Evolutionary conservation across 2,888 invertebrate genomes (phyloP), one percentile per base, ranked within the genome.

Genomic region (Ecliptopera silaceata): DNA sequence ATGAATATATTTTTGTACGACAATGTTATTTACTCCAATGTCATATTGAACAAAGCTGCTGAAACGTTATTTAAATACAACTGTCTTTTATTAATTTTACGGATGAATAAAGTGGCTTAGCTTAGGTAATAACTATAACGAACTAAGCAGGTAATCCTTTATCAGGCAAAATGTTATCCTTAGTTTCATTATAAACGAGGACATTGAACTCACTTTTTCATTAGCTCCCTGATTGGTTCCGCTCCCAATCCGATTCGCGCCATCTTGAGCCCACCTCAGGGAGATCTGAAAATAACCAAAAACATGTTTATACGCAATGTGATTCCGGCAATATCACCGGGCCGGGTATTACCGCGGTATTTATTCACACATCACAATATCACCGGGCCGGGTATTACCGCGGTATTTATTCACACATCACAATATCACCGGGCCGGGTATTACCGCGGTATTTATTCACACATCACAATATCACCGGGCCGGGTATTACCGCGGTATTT

Each of bases 391-490:
- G 26, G 26, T 26, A 80, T 78, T 80, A 79, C 75, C 77, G 65
- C 65, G 78, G 82, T 83, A 84, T 85, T 85, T 84, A 86, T 86
- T 78, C 81, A n/a, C n/a, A n/a, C n/a, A n/a, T n/a, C n/a, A n/a
- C n/a, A n/a, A n/a, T n/a, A n/a, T n/a, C n/a, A n/a, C 20, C 26
- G 26, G 26, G 5, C 26, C 5, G 26, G 26, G 26, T 26, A 80
- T 78, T 80, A 79, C 75, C 77, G 65, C 65, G 78, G 82, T 83
- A 84, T 85, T 85, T 84, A 86, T 86, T 78, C 81, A n/a, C n/a
- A n/a, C n/a, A n/a, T n/a, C n/a, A n/a, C n/a, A n/a, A n/a, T n/a
- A n/a, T n/a, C n/a, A n/a, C 20, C 26, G 26, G 26, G 5, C 26
- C 5, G 26, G 26, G 26, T 26, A 80, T 78, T 80, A 79, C 75